Evolutionary conservation across 2,888 invertebrate genomes (phyloP).

Genomic region (Chirona hameri): DNA sequence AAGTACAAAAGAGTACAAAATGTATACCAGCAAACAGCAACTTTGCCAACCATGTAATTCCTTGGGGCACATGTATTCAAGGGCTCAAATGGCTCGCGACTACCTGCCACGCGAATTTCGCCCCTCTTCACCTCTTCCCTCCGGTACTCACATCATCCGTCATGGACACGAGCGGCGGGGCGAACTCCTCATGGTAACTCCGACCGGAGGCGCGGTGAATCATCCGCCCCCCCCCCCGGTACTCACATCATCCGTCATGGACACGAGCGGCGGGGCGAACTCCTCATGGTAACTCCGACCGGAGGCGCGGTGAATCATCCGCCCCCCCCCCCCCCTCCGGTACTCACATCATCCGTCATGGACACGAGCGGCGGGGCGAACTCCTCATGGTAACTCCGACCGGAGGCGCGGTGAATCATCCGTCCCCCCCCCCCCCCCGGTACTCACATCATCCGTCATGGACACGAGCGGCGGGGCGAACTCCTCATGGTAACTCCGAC

Average conservation of each 20-base stretch:
- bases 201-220: conserved; percentile 86
- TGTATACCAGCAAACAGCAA: no score
- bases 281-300: conserved; percentile 96
- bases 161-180: conserved; percentile 87
- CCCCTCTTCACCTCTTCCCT: no score
- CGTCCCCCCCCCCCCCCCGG: conserved; percentile 56
- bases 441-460: conserved; percentile 85
- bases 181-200: conserved; percentile 94
- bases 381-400: conserved; percentile 93
- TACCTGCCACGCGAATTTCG: no score
- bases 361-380: conserved; percentile 86
- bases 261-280: conserved; percentile 85
- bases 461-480: conserved; percentile 86
- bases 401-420: conserved; percentile 81
- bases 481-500: conserved; percentile 93
- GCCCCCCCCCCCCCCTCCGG: conserved; percentile 52
- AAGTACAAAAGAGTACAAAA: no score
- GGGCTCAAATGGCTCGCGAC: no score
- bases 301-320: conserved; percentile 81
- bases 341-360: conserved; percentile 85
- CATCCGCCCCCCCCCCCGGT: conserved; percentile 61
- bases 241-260: conserved; percentile 87
- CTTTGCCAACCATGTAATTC: no score
- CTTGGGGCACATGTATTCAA: no score
- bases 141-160: conserved; percentile 72